A percentile compares a stretch with the other conserved stretches of the same genome.
These are phyloP conservation scores for Gymnogyps californianus DNA, from an alignment of 2,113 vertebrate genomes.

Conservation along the genomic window DNA sequence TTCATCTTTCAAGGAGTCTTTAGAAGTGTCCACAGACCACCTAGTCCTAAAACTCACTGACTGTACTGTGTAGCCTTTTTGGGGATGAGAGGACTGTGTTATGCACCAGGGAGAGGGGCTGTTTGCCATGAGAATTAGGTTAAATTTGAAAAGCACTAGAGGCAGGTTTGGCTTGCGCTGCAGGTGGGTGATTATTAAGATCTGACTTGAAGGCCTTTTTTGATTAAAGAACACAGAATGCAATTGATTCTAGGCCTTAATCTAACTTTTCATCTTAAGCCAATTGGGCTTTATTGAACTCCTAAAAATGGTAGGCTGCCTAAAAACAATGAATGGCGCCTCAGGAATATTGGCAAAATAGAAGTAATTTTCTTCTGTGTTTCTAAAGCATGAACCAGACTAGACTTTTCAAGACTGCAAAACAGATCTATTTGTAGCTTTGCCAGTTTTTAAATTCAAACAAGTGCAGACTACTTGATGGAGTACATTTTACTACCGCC, in stretches of 20 bases:
- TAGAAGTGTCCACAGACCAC: not conserved
- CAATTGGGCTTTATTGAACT: not conserved
- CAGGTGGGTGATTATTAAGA: not conserved
- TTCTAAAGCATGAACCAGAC: not conserved
- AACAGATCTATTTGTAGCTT: not conserved
- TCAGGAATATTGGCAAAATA: not conserved
- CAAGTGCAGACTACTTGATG: not conserved
- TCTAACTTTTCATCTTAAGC: not conserved
- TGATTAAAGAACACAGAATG: not conserved
- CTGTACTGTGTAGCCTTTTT: not conserved
- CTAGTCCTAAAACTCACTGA: fast-evolving
- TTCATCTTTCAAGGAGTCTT: not conserved
- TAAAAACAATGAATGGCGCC: not conserved
- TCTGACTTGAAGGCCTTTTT: not conserved
- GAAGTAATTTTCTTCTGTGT: not conserved
- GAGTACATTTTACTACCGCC: not conserved
- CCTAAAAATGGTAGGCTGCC: not conserved
- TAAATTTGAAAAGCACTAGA: no score
- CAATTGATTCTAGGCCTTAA: not conserved
- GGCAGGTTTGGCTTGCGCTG: not conserved
- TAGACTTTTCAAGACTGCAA: not conserved
- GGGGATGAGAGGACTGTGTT: not conserved
- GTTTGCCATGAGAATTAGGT: not conserved
- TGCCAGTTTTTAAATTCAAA: not conserved
- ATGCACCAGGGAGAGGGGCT: fast-evolving